Base-by-base conservation (phyloP, 2,888 invertebrate genomes). In the Cyclophora punctaria region DNA sequence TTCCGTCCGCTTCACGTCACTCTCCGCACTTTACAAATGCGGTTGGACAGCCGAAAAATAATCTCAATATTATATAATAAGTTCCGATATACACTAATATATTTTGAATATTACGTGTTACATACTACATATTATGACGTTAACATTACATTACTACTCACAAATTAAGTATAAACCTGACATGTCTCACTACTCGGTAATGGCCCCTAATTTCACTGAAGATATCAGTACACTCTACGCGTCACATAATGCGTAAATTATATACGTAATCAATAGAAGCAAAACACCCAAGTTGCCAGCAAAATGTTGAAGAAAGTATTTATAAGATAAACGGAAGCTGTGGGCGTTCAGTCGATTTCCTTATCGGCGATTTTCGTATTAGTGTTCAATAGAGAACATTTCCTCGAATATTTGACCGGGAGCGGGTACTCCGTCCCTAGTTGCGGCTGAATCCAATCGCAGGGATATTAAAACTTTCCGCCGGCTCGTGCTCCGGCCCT, bases 381-480 rank as follows among this genome's bases (percentile, higher is more conserved):
- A 71, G 71, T 71, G 78, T 78, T 81, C 76, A 78, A 78, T 58
- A 55, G 52, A 53, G 57, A 58, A 54, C 53, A 53, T 60, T 58
- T 55, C 58, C 52, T 58, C 50, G 50, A 57, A 58, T 56, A 46
- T 53, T 56, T 45, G 49, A 52, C 41, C 34, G 46, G 49, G 52
- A 52, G 55, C 49, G 51, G 52, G 52, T 51, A 72, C 73, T 73
- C 71, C 75, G 70, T 75, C 74, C 73, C 68, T 64, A 72, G 69
- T 72, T 80, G 77, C 66, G 78, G 80, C 78, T 78, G 78, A 76
- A 84, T 83, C 84, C 81, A 83, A 85, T 85, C 83, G 79, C 75
- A 77, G 78, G 80, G 85, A 86, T 87, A 87, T 89, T 87, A 87
- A 86, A 89, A 88, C 79, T 84, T 87, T 84, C 77, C 75, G 74